Conservation (phyloP, 2,888 invertebrate genomes). For the Luperina nickerlii region DNA sequence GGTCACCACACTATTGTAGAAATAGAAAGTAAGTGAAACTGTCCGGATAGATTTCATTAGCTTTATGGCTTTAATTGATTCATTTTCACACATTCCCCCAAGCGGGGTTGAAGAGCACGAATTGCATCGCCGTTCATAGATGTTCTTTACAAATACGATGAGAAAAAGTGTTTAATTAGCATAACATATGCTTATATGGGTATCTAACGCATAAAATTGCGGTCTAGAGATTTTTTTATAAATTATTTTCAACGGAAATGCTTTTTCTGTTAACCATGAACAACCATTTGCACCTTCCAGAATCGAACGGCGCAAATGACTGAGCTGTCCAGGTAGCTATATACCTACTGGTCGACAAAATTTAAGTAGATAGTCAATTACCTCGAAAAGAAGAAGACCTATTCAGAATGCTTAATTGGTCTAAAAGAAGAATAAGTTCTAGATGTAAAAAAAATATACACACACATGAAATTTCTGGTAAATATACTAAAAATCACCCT, state of each 20-base stretch:
- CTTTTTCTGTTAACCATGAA: background rate
- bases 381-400: background rate
- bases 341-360: background rate
- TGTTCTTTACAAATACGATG: background rate
- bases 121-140: constrained; percentile 7
- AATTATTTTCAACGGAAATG: background rate
- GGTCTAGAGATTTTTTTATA: background rate
- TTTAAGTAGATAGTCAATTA: background rate
- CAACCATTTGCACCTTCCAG: background rate
- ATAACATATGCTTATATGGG: background rate
- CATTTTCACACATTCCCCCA: constrained; percentile 49
- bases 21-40: constrained; percentile 58
- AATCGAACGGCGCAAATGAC: background rate
- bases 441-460: background rate
- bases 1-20: constrained; percentile 37
- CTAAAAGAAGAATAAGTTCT: background rate
- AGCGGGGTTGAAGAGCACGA: constrained; percentile 36
- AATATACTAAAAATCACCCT: background rate
- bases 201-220: background rate
- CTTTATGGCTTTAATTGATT: constrained; percentile 23
- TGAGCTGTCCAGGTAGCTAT: background rate
- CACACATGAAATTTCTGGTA: background rate
- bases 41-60: constrained; percentile 35
- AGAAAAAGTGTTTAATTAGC: background rate
- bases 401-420: background rate